Evolutionary conservation across 2,888 invertebrate species (phyloP), one percentile per base, ranked within the genome.

Genomic region (Helicoverpa assulta): DNA sequence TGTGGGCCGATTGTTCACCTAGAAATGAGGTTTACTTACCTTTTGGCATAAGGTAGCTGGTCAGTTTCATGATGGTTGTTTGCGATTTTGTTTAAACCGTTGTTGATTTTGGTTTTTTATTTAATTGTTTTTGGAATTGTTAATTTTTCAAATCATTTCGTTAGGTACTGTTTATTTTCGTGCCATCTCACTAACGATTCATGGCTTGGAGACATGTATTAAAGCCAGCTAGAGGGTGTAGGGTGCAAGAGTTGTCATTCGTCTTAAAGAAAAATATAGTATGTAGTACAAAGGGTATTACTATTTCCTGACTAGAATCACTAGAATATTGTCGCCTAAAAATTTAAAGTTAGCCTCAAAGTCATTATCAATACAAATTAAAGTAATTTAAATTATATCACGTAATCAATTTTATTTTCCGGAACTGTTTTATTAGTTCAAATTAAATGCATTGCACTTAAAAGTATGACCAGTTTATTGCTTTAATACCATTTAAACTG

Each of bases 1-100:
- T 75, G 70, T 59, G 54, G n/a, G 14, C 29, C 51, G 21, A 73
- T 68, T 73, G 66, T 73, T 59, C n/a, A 50, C 50, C 62, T 51
- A 55, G 66, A 14, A 65, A 29, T 59, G 52, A 37, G 8, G 62
- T 58, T 58, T 57, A 29, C 37, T 18, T 51, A 29, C 47, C 33
- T 4, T 40, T 40, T 10, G 14, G 40, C 40, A 40, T 40, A 40
- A 40, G 14, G 40, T 40, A 33, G 33, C 33, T 33, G 33, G 7
- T 14, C 12, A 40, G 12, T 40, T 0, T 40, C 14, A 14, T 14
- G 2, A 12, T 40, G 40, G 10, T 4, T 14, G 4, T 40, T 40
- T 40, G 12, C 10, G 40, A 37, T 40, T 4, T 40, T 14, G 12
- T 40, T 37, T 12, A 12, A 12, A 37, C 8, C 4, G 40, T 40